Evolutionary conservation across 2,888 invertebrate genomes (phyloP), one percentile per base, ranked within the genome.

Genomic region (Fragum fragum): DNA sequence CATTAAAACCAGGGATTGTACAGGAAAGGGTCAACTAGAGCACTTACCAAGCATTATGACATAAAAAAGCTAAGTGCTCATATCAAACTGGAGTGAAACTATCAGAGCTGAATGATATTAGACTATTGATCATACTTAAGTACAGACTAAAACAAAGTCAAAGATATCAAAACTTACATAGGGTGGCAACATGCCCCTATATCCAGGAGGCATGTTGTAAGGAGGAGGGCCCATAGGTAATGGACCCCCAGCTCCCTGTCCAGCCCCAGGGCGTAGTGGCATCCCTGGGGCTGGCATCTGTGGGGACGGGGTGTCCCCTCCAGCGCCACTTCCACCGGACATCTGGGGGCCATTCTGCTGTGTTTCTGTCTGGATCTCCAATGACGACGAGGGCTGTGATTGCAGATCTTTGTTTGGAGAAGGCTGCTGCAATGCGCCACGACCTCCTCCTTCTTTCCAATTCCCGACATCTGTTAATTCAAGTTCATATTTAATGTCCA

Each of bases 381-480:
- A 90, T 79, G 90, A 90, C 76, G 90, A 92, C 84, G 87, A 91
- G 86, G 81, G 91, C 76, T 89, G 91, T 82, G 90, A 92, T 87
- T 85, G 92, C 90, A 88, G 90, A 86, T 92, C 93, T 84, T 87
- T 86, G 86, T 87, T 89, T 81, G 85, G 88, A 79, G 88, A 89
- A 88, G 88, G 90, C 86, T 91, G 92, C 86, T 90, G 92, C 89
- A 92, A 91, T 83, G 92, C 94, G 86, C 93, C 94, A 89, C 95
- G 92, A 72, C 95, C 96, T 93, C 97, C 98, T 95, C 97, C 97
- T 96, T 96, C 97, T 95, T 97, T 97, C 97, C 97, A 97, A 93
- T 97, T 97, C 95, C 97, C 97, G 96, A 98, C 97, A 94, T 97
- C 97, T 95, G 57, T 5, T 79, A 47, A 36, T n/a, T n/a, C n/a